phyloP scores from a whole-genome alignment of 2,888 invertebrate genomes.

The Hydropsyche betteni region DNA sequence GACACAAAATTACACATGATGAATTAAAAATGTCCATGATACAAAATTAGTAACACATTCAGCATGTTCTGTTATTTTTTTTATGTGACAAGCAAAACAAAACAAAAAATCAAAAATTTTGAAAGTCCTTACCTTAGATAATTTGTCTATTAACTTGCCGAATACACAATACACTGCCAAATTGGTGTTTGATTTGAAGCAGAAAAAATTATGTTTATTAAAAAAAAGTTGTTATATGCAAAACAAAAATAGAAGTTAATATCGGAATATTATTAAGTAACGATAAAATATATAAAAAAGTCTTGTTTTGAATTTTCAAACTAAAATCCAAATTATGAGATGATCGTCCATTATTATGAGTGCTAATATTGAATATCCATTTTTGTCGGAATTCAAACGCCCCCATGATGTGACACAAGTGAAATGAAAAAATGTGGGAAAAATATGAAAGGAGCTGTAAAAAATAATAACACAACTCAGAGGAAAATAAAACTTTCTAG shows the following conservation, averaged over 20 bases:
- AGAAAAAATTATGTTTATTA: conserved; percentile 13
- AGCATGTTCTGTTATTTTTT: too few species aligned
- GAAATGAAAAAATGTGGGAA: conserved; percentile 32
- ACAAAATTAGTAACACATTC: too few species aligned
- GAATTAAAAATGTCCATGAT: too few species aligned
- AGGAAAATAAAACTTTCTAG: conserved; percentile 50
- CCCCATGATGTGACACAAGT: conserved; percentile 32
- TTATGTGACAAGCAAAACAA: not conserved
- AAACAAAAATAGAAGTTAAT: not conserved
- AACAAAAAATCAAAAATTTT: not conserved
- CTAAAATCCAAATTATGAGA: too few species aligned
- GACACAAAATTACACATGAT: too few species aligned
- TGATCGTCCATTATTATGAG: too few species aligned
- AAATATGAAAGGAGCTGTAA: not conserved
- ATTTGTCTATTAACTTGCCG: not conserved
- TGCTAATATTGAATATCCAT: too few species aligned
- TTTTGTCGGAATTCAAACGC: conserved; percentile 23
- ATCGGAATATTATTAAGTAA: too few species aligned
- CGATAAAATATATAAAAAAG: not conserved
- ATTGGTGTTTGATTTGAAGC: conserved; percentile 17
- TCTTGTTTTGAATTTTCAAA: too few species aligned
- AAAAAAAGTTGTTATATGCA: conserved; percentile 6
- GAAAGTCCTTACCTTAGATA: conserved; percentile 17
- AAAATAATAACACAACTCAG: conserved; percentile 48
- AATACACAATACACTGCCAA: conserved; percentile 24